Evolutionary conservation across 2,113 vertebrate genomes (phyloP), one percentile per base, ranked within the genome.

Genomic region (human (Homo sapiens)): DNA sequence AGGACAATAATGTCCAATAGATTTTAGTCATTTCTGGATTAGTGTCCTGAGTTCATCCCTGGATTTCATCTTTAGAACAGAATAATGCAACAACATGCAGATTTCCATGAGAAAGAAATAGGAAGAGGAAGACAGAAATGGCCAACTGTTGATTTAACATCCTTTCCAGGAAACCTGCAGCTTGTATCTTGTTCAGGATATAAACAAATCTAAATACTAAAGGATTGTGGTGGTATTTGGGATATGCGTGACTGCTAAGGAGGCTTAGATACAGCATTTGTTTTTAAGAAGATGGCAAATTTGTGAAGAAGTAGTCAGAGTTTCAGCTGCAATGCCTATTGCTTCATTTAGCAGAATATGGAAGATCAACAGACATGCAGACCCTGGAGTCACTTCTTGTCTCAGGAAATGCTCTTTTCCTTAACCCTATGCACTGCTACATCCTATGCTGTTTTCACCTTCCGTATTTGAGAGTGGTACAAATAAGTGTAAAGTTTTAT

Each of bases 171-270:
- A 76, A 45, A 70, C 17, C 75, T 87, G 20, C 80, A 76, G 32
- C 40, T 89, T 82, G 12, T 22, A 14, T 66, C 35, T 90, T 89
- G 11, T 64, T 88, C 38, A 79, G 43, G 4, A 11, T 35, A 88
- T 38, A 61, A 80, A 88, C 45, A n/a, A 90, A 57, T 61, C 59
- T 43, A 75, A 72, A 72, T 86, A 87, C 13, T 86, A 85, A 80
- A 92, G 50, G 22, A 23, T 32, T 25, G 35, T 10, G 30, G 30
- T 61, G 22, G 14, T 68, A 38, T 83, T 78, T 27, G 13, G n/a
- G 25, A 38, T 59, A 73, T 17, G 18, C 22, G 2, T 68, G 79
- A 18, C 35, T 89, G 66, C 16, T 48, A 61, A 48, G 25, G 48
- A 70, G 22, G 20, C 35, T 80, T 32, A 73, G 17, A 43, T 5